phyloP scores from a whole-genome alignment of 2,113 vertebrate genomes.

The Menura novaehollandiae region DNA sequence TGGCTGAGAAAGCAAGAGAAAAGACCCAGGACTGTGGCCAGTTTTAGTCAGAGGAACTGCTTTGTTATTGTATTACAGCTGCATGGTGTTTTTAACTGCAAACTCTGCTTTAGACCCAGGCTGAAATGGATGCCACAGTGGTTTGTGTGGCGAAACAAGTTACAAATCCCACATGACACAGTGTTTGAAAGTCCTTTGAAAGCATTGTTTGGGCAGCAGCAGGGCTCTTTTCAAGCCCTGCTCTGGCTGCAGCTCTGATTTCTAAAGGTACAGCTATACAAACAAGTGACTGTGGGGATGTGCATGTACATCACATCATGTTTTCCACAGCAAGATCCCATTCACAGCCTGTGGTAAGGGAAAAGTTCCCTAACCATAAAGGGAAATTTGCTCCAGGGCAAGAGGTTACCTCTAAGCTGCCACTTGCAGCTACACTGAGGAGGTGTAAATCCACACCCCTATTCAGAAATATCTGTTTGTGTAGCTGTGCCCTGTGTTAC shows the following conservation, averaged over 20 bases:
- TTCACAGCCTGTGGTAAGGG: background rate
- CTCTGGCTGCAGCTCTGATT: background rate
- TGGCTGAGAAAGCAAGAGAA: constrained; percentile 31
- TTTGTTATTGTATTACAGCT: constrained; percentile 24
- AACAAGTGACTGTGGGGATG: background rate
- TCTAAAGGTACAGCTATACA: constrained; percentile 17
- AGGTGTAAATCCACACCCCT: background rate
- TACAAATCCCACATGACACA: constrained; percentile 3
- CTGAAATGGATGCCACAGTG: background rate
- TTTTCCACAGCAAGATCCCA: background rate
- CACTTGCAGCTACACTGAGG: background rate
- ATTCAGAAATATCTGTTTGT: background rate
- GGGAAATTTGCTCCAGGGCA: background rate
- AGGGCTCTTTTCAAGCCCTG: background rate
- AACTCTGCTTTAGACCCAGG: background rate
- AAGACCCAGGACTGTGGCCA: background rate
- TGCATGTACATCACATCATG: background rate
- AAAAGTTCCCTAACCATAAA: background rate
- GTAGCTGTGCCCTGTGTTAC: background rate
- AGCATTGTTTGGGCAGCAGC: constrained; percentile 12
- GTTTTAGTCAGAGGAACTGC: constrained; percentile 16
- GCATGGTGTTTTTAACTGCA: background rate
- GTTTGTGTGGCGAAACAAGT: background rate
- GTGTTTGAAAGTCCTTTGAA: constrained; percentile 15
- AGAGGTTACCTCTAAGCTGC: background rate